Evolutionary conservation across 2,888 invertebrate species (phyloP), one percentile per base, ranked within the genome.

Genomic region (Sminthurides aquaticus): DNA sequence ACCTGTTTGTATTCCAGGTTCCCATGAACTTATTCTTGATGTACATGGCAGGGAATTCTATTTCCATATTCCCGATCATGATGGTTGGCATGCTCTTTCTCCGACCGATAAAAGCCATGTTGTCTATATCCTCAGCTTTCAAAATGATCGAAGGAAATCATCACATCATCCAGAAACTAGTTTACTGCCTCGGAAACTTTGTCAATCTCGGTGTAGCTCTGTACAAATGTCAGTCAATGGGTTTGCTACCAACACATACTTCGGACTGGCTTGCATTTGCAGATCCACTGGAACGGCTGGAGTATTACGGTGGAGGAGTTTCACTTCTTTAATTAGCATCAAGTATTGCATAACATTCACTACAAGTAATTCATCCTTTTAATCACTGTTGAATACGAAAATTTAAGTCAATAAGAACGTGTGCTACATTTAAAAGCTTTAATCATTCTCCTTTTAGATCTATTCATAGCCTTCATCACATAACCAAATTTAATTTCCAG

Each of bases 71-170:
- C 76, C 99, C 99, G 0, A 99, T 99, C 57, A 99, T 99, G 99
- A 99, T 99, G 99, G 96, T 99, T 8, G 97, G 96, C 54, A 99
- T 99, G 99, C 84, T 99, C 81, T 88, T 98, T 75, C 89, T 98
- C 76, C 83, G 97, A 68, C 98, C 98, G 1, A 86, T 98, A 27
- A 97, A 98, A 81, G 96, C 98, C 1, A 83, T 99, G 64, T 49
- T 74, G 34, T 67, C 70, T 20, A 48, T 74, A 20, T 20, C 65
- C n/a, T 62, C 75, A 78, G 81, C 95, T 29, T 96, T 96, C 76
- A 94, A 94, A 81, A 88, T 92, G 84, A 91, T 96, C 62, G 95
- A 95, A 80, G 94, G 94, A 27, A 87, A 89, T 49, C 92, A 91
- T 79, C 91, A 92, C 0, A 83, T 85, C 49, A 86, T 91, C 1